Conservation (phyloP, 2,797 vertebrate species). For the Amblyopsis hoosieri region DNA sequence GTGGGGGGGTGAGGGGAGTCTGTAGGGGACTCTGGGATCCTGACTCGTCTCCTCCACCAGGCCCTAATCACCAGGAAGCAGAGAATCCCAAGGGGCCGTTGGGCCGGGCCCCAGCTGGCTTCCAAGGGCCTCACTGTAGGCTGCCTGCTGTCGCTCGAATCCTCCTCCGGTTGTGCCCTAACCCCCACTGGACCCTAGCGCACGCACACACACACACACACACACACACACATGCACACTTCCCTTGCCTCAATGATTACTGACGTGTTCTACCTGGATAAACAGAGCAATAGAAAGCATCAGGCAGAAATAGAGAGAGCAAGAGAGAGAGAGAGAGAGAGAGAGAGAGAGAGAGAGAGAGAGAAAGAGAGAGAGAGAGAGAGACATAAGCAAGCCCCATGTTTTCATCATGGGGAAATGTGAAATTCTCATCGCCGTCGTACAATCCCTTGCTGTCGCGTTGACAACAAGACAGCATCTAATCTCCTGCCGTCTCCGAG, state of each 20-base stretch:
- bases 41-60: slow-evolving; percentile 17
- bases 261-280: slow-evolving; percentile 75
- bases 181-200: neutral
- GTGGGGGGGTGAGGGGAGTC: slow-evolving; percentile 52
- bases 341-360: slow-evolving; percentile 1
- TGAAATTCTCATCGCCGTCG: neutral
- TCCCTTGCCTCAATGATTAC: slow-evolving; percentile 58
- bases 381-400: too few species aligned
- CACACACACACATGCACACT: slow-evolving; percentile 31
- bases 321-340: slow-evolving; percentile 1
- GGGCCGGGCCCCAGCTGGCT: slow-evolving; percentile 69
- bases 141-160: slow-evolving; percentile 51
- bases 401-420: too few species aligned
- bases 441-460: slow-evolving; percentile 17
- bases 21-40: slow-evolving; percentile 45
- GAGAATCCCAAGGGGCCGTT: slow-evolving; percentile 65
- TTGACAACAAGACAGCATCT: slow-evolving; percentile 19
- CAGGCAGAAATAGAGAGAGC: neutral
- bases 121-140: slow-evolving; percentile 41
- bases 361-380: slow-evolving; percentile 5
- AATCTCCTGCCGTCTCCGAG: slow-evolving; percentile 42
- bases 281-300: neutral
- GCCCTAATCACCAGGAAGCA: slow-evolving; percentile 82
- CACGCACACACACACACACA: slow-evolving; percentile 2
- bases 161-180: slow-evolving; percentile 13